These are phyloP conservation scores for Atractosteus spatula DNA, from an alignment of 2,113 vertebrate genomes.

Conservation along the genomic window DNA sequence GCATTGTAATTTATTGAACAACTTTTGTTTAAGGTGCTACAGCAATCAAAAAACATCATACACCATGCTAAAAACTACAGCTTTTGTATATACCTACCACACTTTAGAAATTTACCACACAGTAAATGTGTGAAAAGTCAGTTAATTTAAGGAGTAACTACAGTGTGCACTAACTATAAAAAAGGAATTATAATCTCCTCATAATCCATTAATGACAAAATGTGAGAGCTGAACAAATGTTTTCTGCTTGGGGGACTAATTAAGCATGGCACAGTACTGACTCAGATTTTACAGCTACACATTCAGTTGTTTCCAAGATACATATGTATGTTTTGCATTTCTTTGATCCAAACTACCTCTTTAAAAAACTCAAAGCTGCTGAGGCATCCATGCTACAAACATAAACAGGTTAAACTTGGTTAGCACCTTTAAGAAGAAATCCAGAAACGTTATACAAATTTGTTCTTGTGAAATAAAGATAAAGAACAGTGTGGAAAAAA, in stretches of 20 bases:
- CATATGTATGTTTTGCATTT: too few species aligned
- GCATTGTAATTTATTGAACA: neutral
- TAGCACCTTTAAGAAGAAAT: too few species aligned
- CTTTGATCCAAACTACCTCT: too few species aligned
- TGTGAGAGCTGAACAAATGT: conserved; percentile 55
- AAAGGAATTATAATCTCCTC: conserved; percentile 61
- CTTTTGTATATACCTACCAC: neutral
- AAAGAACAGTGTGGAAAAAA: too few species aligned
- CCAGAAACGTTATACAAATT: too few species aligned
- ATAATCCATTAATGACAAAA: conserved; percentile 49
- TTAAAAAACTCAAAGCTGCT: too few species aligned
- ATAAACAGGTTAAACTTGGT: too few species aligned
- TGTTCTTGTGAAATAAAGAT: too few species aligned
- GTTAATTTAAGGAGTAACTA: conserved; percentile 13
- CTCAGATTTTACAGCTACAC: neutral
- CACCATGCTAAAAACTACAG: neutral
- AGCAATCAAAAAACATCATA: neutral
- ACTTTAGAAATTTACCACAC: conserved; percentile 8
- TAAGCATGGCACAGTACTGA: conserved; percentile 39
- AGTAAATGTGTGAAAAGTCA: conserved; percentile 9
- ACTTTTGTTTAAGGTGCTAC: neutral
- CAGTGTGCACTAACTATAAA: conserved; percentile 28
- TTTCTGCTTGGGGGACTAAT: conserved; percentile 61
- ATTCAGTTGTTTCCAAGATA: neutral
- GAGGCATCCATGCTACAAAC: too few species aligned